These are phyloP conservation scores for Allobates femoralis DNA, from an alignment of 2,797 vertebrate species.

Conservation along the genomic window DNA sequence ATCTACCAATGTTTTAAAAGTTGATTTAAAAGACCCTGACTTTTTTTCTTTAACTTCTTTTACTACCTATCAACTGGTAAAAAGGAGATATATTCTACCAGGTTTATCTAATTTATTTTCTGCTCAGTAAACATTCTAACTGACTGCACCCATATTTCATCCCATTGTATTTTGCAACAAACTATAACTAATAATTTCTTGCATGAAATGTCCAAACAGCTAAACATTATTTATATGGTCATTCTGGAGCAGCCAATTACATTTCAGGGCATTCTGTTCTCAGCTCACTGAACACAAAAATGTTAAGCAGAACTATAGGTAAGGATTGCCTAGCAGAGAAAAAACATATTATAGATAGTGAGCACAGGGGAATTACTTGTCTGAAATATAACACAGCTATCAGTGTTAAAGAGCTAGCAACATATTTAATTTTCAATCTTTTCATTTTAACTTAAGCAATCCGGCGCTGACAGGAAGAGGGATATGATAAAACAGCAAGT, in stretches of 20 bases:
- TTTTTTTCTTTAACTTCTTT: conserved; percentile 1
- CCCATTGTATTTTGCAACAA: conserved; percentile 39
- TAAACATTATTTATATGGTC: conserved; percentile 54
- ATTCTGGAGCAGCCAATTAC: conserved; percentile 44
- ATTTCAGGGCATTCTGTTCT: conserved; percentile 35
- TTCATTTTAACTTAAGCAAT: too few species aligned
- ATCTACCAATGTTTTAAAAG: neutral
- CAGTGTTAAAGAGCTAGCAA: neutral
- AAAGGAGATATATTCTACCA: conserved; percentile 25
- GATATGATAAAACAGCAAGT: too few species aligned
- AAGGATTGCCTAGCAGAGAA: conserved; percentile 29
- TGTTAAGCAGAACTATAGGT: conserved; percentile 23
- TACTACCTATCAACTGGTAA: conserved; percentile 18
- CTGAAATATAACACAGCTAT: neutral
- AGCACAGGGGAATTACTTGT: conserved; percentile 8
- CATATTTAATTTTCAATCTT: neutral
- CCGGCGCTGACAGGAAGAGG: too few species aligned
- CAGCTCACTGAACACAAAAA: conserved; percentile 43
- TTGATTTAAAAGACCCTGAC: neutral
- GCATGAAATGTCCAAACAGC: conserved; percentile 45
- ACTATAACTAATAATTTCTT: conserved; percentile 43
- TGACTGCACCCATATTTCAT: conserved; percentile 34
- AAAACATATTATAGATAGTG: conserved; percentile 6
- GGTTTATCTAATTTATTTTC: conserved; percentile 39
- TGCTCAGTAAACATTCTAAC: conserved; percentile 32